These are phyloP conservation scores for Microhierax caerulescens DNA, from an alignment of 2,797 vertebrate species.

Conservation along the genomic window DNA sequence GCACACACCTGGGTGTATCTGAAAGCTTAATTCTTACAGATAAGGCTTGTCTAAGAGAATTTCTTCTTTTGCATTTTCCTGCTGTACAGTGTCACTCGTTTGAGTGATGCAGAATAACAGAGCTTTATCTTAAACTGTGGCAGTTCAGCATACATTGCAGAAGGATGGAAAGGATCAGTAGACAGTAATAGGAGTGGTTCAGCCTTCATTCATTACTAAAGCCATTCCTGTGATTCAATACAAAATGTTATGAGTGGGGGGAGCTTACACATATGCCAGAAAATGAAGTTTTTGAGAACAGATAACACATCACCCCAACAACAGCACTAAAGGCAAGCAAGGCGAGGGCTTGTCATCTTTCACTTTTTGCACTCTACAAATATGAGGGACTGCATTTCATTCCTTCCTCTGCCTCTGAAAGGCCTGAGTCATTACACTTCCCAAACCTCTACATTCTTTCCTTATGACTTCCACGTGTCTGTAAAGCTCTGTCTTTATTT, in stretches of 20 bases:
- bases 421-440: background rate
- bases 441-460: background rate
- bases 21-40: background rate
- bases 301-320: background rate
- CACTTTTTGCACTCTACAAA: background rate
- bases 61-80: background rate
- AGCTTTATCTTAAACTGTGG: background rate
- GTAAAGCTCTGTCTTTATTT: background rate
- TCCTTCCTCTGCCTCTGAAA: background rate
- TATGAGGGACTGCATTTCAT: background rate
- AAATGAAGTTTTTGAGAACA: background rate
- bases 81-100: background rate
- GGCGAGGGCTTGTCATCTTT: background rate
- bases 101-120: background rate
- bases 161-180: background rate
- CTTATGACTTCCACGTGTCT: background rate
- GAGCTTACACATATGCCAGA: background rate
- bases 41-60: background rate
- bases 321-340: background rate
- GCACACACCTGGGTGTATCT: background rate
- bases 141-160: background rate
- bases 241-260: background rate
- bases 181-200: background rate
- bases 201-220: background rate
- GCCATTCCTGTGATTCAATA: background rate